Evolutionary conservation across 2,797 vertebrate genomes (phyloP).

Genomic region (Danio choprae): DNA sequence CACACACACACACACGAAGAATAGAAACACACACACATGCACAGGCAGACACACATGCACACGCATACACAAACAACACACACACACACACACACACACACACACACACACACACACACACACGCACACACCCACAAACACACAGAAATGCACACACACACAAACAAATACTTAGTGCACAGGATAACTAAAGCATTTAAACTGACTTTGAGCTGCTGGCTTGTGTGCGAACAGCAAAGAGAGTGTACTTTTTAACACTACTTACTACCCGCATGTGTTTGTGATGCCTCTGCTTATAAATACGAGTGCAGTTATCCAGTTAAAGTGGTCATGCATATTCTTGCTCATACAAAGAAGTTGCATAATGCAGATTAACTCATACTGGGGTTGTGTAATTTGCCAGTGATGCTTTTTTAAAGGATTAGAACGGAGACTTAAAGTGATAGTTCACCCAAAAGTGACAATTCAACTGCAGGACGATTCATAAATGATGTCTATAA

Average conservation of each 20-base stretch:
- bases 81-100: too few relatives aligned
- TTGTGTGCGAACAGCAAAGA: neutral
- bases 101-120: too few relatives aligned
- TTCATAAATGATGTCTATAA: too few relatives aligned
- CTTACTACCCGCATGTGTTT: neutral
- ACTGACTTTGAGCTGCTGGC: slow-evolving; percentile 8
- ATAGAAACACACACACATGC: too few relatives aligned
- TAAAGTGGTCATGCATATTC: neutral
- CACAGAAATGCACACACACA: slow-evolving; percentile 28
- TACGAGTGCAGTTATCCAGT: neutral
- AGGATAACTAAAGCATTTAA: neutral
- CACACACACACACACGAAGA: too few relatives aligned
- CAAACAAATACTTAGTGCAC: neutral
- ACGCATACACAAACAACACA: too few relatives aligned
- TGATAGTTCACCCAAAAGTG: too few relatives aligned
- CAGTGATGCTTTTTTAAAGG: neutral
- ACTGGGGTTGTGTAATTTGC: neutral
- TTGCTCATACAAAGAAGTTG: neutral
- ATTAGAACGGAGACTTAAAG: neutral
- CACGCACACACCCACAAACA: too few relatives aligned
- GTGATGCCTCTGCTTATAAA: neutral
- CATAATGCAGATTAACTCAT: neutral
- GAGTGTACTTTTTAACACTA: neutral
- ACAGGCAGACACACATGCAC: too few relatives aligned
- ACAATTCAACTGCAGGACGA: too few relatives aligned